Evolutionary conservation across 2,113 vertebrate species (phyloP), one percentile per base, ranked within the genome.

Genomic region (Notiomystis cincta): DNA sequence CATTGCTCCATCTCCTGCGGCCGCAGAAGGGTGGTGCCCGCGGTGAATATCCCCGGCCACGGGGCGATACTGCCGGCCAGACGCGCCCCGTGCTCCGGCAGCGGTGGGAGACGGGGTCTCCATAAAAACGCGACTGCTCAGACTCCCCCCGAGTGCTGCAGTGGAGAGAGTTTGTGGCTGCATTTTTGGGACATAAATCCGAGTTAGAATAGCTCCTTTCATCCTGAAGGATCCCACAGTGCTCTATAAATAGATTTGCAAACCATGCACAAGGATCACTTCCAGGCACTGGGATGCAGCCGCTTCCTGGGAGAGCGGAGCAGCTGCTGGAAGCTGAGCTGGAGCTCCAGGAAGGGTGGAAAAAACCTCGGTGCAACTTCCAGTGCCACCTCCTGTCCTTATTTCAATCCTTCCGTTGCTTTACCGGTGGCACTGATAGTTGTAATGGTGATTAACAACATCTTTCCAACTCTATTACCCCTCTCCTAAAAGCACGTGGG

Each of bases 231-330:
- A 88, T 76, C 82, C 82, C 77, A 53, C 69, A 44, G 94, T 4
- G 81, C 31, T 91, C 60, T 96, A 95, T 95, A 96, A 97, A 96
- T 71, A 92, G 94, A 57, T 37, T 8, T 4, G 11, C 82, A 65
- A 76, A 7, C 72, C 47, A 1, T 22, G 83, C 61, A 4, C 50
- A 2, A 17, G 87, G 94, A 75, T 91, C 81, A 3, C 48, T 91
- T 91, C 90, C 95, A 78, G 90, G 93, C 83, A 10, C 60, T 2
- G 87, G 44, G 87, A 17, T 0, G 23, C 60, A 61, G 92, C 81
- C 8, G 2, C 31, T 75, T 83, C 84, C 87, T 24, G 64, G 95
- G 92, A n/a, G 78, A 80, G 89, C 1, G 0, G 48, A 79, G 76
- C 92, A 81, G 95, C 72, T 53, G 69, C 38, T 3, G 2, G 16